Base-by-base conservation (phyloP, 2,797 vertebrate species). In the Sebastiscus albofasciatus region DNA sequence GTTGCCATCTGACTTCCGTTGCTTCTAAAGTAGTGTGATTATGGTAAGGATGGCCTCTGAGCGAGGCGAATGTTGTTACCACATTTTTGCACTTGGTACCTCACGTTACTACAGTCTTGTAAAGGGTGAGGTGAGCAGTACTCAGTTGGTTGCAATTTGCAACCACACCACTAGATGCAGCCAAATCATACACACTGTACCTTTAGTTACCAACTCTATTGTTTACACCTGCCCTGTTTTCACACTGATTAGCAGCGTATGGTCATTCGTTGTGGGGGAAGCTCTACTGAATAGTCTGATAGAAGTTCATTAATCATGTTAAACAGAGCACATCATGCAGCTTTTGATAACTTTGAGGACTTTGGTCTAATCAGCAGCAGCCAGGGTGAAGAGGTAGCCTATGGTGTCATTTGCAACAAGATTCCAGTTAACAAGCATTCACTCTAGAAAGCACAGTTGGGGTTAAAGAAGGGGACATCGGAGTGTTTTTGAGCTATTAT, bases 351-450 rank as follows among this genome's bases (percentile, higher is more conserved):
- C 14, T 2, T 14, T 55, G 33, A 60, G 26, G 64, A 69, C 54
- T 77, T 77, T 77, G 58, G 24, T 68, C 49, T 27, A 31, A 73
- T 70, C 54, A 69, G 33, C 52, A 60, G 8, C 24, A 39, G 14
- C 18, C 3, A 0, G 24, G 14, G 46, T 33, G 22, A 79, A 52
- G 54, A 8, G 58, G 26, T 46, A 46, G 14, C 42, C 14, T 46
- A 46, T 33, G 26, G 6, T 46, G 34, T 36, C 22, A 49, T 26
- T 31, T 24, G 34, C 34, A 42, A n/a, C 46, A 52, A 55, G 5
- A 39, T 3, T 42, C n/a, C n/a, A 54, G 58, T 49, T 29, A 22
- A 52, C 14, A 55, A 34, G 39, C 11, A 11, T 16, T 61, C 22
- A 42, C 20, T 79, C 18, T 18, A 60, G 26, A 2, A 67, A 22